phyloP scores from a whole-genome alignment of 2,888 invertebrate genomes.

The Caenorhabditis wallacei region DNA sequence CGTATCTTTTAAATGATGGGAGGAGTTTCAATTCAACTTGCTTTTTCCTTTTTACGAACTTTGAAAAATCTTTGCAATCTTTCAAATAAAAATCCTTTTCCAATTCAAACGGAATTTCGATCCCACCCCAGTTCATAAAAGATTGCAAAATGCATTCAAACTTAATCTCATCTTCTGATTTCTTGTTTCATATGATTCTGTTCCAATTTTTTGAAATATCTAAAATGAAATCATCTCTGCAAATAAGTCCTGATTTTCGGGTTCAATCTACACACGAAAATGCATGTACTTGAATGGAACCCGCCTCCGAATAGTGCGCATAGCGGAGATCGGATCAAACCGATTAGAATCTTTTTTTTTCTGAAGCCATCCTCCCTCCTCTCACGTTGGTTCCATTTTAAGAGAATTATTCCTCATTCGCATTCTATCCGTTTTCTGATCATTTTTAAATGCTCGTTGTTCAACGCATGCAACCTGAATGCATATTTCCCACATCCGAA shows the following conservation, averaged over 20 bases:
- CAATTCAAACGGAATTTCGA: too few relatives aligned
- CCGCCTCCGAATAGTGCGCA: slow-evolving; percentile 20
- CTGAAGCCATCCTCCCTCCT: slow-evolving; percentile 11
- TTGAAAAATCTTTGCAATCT: too few relatives aligned
- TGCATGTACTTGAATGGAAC: background rate
- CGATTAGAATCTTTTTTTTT: slow-evolving; percentile 2
- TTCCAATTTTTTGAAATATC: background rate
- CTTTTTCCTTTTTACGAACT: too few relatives aligned
- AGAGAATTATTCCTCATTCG: background rate
- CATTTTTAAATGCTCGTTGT: slow-evolving; percentile 6
- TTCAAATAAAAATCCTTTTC: too few relatives aligned
- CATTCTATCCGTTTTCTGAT: background rate
- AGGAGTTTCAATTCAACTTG: too few relatives aligned
- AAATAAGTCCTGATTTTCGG: too few relatives aligned
- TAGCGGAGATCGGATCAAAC: slow-evolving; percentile 16
- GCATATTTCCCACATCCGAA: background rate
- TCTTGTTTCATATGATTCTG: background rate
- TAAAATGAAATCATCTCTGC: background rate
- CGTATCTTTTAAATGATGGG: too few relatives aligned
- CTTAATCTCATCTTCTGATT: background rate
- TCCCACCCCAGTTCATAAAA: too few relatives aligned
- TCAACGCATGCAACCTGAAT: slow-evolving; percentile 15
- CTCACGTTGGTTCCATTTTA: slow-evolving; percentile 4
- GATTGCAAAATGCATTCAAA: background rate
- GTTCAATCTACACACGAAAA: slow-evolving; percentile 27